phyloP scores from a whole-genome alignment of 2,113 vertebrate genomes.

The Mugil cephalus region DNA sequence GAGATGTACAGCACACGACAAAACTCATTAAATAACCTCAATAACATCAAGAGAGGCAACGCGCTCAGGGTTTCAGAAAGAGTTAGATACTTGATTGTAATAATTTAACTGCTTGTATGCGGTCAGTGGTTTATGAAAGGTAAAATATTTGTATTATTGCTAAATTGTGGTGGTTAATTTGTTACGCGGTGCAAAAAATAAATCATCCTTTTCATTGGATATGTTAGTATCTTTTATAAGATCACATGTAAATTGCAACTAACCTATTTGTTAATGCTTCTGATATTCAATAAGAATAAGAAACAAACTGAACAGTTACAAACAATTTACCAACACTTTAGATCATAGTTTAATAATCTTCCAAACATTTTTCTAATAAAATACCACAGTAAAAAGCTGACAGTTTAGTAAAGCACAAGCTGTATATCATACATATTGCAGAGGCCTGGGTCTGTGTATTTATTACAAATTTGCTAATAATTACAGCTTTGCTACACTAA shows the following conservation, averaged over 20 bases:
- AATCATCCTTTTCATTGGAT: not conserved
- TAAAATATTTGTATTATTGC: not conserved
- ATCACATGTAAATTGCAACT: too few relatives aligned
- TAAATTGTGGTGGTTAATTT: not conserved
- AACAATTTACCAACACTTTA: not conserved
- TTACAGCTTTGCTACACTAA: not conserved
- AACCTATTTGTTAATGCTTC: too few relatives aligned
- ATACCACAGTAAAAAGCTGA: too few relatives aligned
- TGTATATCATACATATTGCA: too few relatives aligned
- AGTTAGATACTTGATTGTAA: not conserved
- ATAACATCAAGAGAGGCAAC: too few relatives aligned
- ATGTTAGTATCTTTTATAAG: too few relatives aligned
- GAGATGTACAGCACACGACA: not conserved
- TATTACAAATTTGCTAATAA: not conserved
- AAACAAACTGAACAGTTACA: not conserved
- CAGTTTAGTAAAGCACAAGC: not conserved
- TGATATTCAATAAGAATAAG: too few relatives aligned
- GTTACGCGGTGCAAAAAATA: not conserved
- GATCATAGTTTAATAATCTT: conserved; percentile 1
- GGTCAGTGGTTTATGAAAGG: not conserved
- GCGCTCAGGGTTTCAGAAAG: too few relatives aligned
- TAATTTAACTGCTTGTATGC: not conserved
- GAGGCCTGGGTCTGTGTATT: not conserved
- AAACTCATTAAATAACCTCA: not conserved
- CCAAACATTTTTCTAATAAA: not conserved